These are phyloP conservation scores for Neopelma chrysocephalum DNA, from an alignment of 2,797 vertebrate genomes.

Conservation along the genomic window DNA sequence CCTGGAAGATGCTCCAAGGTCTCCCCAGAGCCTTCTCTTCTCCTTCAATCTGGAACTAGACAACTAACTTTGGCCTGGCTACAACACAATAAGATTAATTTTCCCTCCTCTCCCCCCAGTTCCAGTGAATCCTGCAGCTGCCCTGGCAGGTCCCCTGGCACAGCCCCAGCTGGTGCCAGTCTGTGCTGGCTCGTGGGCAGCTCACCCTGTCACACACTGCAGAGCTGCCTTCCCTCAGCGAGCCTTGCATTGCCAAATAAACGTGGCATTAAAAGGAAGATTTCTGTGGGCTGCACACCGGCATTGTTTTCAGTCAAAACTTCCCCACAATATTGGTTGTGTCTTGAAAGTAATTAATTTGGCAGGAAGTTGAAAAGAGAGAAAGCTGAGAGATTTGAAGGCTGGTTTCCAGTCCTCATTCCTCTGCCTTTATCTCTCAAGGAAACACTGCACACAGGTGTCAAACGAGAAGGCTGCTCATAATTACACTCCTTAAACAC, in stretches of 20 bases:
- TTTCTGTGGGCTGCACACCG: background rate
- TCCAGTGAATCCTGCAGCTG: background rate
- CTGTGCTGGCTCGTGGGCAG: fast-evolving
- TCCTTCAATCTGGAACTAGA: background rate
- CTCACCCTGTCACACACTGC: background rate
- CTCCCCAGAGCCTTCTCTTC: background rate
- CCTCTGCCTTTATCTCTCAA: conserved; percentile 37
- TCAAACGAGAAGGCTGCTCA: conserved; percentile 63
- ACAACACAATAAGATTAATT: background rate
- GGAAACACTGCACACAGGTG: conserved; percentile 55
- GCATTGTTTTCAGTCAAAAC: background rate
- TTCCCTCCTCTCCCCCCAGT: background rate
- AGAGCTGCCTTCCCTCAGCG: background rate
- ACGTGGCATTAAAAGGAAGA: background rate
- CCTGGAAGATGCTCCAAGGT: background rate
- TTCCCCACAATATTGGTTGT: background rate
- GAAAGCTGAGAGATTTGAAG: background rate
- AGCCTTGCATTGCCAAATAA: background rate
- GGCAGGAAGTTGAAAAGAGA: conserved; percentile 7
- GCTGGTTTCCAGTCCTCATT: conserved; percentile 29
- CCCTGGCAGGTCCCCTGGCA: background rate
- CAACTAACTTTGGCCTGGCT: background rate
- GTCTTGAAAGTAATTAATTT: conserved; percentile 25
- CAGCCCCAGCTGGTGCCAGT: background rate
- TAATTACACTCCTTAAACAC: conserved; percentile 68